Evolutionary conservation across 2,113 vertebrate species (phyloP), one percentile per base, ranked within the genome.

Genomic region (Conger conger): DNA sequence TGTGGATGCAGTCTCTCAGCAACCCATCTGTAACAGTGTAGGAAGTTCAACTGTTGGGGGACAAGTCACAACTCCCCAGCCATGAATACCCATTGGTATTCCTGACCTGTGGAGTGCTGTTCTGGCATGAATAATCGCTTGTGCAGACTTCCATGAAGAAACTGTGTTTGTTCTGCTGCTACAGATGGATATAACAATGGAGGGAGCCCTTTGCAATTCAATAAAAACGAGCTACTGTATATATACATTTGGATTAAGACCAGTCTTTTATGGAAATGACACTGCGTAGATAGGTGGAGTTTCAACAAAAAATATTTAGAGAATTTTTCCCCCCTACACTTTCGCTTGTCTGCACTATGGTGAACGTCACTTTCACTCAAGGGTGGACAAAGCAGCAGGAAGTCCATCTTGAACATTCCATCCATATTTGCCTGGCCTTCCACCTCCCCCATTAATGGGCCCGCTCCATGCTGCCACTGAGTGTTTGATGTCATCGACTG

Each of bases 51-150:
- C 79, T n/a, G 79, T 50, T 38, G 45, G 40, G 23, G 45, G 23
- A 45, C 37, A 80, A 80, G 45, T 81, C 45, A 30, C 53, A 81
- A n/a, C 80, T 53, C 15, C 20, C 53, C 23, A 50, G 18, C 57
- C 27, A n/a, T 53, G 27, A 81, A 30, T 81, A 16, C 45, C 45
- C 53, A 82, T 63, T 63, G 53, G 81, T 57, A 60, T 82, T 82
- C 54, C 6, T 37, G 27, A 35, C 54, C 33, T 82, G 80, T 53
- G 8, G n/a, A n/a, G 9, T 54, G 40, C 27, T 53, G 27, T 30
- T 81, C 15, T 37, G 54, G 81, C 36, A 45, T 81, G 79, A 81
- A 81, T 45, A 81, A 81, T 81, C 79, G 23, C 33, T 16, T 82
- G 53, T 36, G 33, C 18, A 82, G 81, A 63, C 30, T 82, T 18